These are phyloP conservation scores for Eristalinus sepulchralis DNA, from an alignment of 2,888 invertebrate species.

Conservation along the genomic window DNA sequence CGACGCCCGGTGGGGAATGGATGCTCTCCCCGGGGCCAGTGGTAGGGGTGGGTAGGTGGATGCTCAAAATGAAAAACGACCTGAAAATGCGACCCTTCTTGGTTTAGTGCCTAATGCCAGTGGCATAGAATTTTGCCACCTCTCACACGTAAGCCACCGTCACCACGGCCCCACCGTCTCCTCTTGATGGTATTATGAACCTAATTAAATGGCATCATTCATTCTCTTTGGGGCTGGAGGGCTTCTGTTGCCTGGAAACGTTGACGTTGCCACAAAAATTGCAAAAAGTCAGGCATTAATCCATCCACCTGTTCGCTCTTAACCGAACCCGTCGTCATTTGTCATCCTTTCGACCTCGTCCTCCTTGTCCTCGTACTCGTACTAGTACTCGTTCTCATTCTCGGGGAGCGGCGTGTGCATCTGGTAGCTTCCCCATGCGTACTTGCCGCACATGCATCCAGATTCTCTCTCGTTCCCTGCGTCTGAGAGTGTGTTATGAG, in stretches of 20 bases:
- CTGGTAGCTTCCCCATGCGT: not conserved
- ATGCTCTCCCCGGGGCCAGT: not conserved
- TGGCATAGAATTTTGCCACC: constrained; percentile 8
- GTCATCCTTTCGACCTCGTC: constrained; percentile 22
- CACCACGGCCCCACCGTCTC: not conserved
- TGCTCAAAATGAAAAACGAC: not conserved
- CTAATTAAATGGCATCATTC: constrained; percentile 64
- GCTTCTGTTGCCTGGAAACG: constrained; percentile 5
- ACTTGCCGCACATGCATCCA: not conserved
- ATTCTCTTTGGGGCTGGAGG: constrained; percentile 49
- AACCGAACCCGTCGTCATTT: constrained; percentile 6
- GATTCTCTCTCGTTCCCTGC: not conserved
- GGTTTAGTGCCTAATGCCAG: constrained; percentile 3
- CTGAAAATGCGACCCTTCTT: constrained; percentile 1
- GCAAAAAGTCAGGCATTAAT: constrained; percentile 35
- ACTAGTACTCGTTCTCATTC: no score
- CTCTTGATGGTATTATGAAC: constrained; percentile 60
- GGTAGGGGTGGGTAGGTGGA: not conserved
- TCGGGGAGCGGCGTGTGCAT: not conserved
- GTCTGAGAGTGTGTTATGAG: constrained; percentile 1
- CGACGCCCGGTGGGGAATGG: not conserved
- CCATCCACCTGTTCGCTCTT: constrained; percentile 60
- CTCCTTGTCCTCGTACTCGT: not conserved
- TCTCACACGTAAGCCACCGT: not conserved
- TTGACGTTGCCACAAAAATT: constrained; percentile 57